These are phyloP conservation scores for Myotis davidii DNA, from an alignment of 2,113 vertebrate species.

Conservation along the genomic window DNA sequence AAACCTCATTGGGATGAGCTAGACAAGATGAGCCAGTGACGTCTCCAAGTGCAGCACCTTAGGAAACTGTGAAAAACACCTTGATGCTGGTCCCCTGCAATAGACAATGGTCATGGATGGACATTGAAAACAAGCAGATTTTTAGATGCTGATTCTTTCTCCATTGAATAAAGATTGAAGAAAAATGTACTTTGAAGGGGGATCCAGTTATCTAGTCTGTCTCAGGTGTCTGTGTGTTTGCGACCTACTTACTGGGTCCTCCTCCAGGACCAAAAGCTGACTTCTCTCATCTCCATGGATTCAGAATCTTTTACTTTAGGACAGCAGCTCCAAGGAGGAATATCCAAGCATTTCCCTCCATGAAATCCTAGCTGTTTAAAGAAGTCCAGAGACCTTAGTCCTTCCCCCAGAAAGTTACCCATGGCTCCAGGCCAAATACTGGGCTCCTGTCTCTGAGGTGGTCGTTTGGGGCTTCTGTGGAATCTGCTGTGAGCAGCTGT, in stretches of 20 bases:
- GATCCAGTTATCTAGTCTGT: too few relatives aligned
- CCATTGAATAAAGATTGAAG: not conserved
- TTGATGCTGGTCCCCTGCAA: not conserved
- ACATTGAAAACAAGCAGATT: not conserved
- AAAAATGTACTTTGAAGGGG: not conserved
- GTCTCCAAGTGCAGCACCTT: not conserved
- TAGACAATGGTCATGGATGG: not conserved
- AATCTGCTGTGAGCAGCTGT: not conserved
- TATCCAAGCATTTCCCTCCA: not conserved
- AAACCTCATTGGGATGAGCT: too few relatives aligned
- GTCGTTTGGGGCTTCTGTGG: not conserved
- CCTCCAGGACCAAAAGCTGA: accelerated
- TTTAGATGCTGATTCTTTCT: not conserved
- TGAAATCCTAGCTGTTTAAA: not conserved
- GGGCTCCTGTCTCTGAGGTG: not conserved
- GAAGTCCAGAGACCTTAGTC: not conserved
- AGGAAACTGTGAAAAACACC: too few relatives aligned
- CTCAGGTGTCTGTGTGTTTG: not conserved
- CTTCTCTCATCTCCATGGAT: not conserved
- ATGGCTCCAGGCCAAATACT: not conserved
- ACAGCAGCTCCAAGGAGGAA: not conserved
- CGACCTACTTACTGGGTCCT: not conserved
- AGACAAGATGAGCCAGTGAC: not conserved
- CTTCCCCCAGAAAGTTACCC: not conserved
- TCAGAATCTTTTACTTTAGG: not conserved